Evolutionary conservation across 2,113 vertebrate genomes (phyloP).

Genomic region (Cynopterus brachyotis): DNA sequence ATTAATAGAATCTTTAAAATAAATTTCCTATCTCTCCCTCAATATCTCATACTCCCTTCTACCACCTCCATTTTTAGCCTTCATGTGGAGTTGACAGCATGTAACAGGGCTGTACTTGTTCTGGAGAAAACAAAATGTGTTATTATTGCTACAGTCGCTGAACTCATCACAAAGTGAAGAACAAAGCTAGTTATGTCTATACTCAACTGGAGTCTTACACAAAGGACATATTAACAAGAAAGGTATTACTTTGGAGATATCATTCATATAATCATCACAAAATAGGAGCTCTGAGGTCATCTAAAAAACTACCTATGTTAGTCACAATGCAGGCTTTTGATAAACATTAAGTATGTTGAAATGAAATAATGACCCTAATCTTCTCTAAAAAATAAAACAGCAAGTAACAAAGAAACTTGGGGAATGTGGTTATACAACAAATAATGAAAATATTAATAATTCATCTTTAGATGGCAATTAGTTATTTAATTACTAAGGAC

Average conservation of each 20-base stretch:
- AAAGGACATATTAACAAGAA: not conserved
- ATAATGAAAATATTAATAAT: slow-evolving; percentile 26
- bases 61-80: not conserved
- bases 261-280: not conserved
- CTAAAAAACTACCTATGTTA: not conserved
- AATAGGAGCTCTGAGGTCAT: not conserved
- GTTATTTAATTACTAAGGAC: not conserved
- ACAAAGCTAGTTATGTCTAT: not conserved
- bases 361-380: slow-evolving; percentile 39
- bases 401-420: not conserved
- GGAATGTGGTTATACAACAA: not conserved
- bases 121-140: not conserved
- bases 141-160: not conserved
- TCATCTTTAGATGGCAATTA: not conserved
- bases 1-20: not conserved
- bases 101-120: not conserved
- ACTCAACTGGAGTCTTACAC: not conserved
- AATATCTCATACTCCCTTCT: fast-evolving
- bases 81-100: not conserved
- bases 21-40: not conserved
- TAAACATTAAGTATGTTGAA: not conserved
- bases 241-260: not conserved
- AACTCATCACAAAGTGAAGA: not conserved
- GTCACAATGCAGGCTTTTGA: not conserved
- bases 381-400: slow-evolving; percentile 12